Base-by-base conservation (phyloP, 1,140 invertebrate genomes). In the Trichogramma pretiosum region DNA sequence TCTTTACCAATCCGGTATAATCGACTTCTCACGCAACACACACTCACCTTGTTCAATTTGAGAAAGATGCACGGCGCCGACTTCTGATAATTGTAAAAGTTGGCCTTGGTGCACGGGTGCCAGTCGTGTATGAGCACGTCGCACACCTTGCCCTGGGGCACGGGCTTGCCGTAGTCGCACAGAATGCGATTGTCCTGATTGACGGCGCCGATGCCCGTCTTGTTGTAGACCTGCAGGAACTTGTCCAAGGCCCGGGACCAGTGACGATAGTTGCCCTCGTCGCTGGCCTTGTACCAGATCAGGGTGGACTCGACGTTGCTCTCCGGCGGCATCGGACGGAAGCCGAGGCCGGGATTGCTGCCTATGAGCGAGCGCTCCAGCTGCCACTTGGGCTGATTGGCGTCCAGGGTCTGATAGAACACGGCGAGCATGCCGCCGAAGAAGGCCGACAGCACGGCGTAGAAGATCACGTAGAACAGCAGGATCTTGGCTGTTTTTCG, bases 391-490 rank as follows among this genome's bases (percentile, higher is more conserved):
- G 93, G 91, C 63, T 80, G 77, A 60, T 83, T 83, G 37, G 75
- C 70, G 63, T 94, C 88, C 61, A 97, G 72, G 22, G 92, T 96
- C 70, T 92, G 86, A 68, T 89, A 94, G 76, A 96, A 96, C 56
- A 95, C 83, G 46, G 87, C 82, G 67, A 96, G 74, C 82, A 95
- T 84, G 14, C 84, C 85, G 46, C 85, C 81, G 73, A 95, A 96
- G 78, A 96, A 96, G 28, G 85, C 82, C 56, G 83, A 79, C 61
- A 98, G 79, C 54, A 81, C 82, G 41, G 82, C 77, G 74, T 95
- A 96, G 77, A 93, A 96, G 68, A 94, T 83, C 50, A 92, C 64
- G 73, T 96, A 97, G 80, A 97, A 98, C 48, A 94, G 68, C 52
- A 88, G 77, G 73, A 96, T 93, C 77, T 93, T 93, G 44, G 83